phyloP scores from a whole-genome alignment of 2,113 vertebrate genomes.

The Thalassoma bifasciatum region DNA sequence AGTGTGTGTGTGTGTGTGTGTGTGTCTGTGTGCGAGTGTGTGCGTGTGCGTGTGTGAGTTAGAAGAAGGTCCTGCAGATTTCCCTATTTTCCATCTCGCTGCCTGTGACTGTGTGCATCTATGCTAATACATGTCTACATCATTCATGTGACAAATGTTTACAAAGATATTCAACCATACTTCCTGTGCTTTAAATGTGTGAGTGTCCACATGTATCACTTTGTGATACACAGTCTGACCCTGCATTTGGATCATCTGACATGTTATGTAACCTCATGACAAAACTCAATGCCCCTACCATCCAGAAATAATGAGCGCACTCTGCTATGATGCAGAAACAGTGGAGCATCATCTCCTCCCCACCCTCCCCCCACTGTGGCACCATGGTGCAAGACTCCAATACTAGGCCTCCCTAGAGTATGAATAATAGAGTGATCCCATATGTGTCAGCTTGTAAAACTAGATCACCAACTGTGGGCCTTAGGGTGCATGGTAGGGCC shows the following conservation, averaged over 20 bases:
- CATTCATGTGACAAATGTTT: background rate
- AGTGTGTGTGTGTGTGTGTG: too few relatives aligned
- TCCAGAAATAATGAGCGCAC: conserved; percentile 28
- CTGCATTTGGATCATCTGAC: conserved; percentile 20
- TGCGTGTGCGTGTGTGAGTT: conserved; percentile 26
- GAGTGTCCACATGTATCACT: background rate
- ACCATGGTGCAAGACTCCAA: conserved; percentile 43
- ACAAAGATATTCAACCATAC: background rate
- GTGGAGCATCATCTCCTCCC: conserved; percentile 5
- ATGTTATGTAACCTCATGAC: conserved; percentile 23
- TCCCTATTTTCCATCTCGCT: conserved; percentile 8
- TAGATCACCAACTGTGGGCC: conserved; percentile 82
- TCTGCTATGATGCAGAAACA: conserved; percentile 12
- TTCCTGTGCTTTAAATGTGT: background rate
- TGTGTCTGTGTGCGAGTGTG: too few relatives aligned
- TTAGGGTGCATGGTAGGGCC: conserved; percentile 57
- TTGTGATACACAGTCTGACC: conserved; percentile 3
- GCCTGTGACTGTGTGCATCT: conserved; percentile 6
- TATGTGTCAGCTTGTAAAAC: conserved; percentile 77
- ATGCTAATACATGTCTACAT: background rate
- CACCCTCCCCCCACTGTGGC: conserved; percentile 13
- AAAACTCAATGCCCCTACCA: conserved; percentile 30
- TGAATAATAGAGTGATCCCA: conserved; percentile 78
- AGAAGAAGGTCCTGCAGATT: background rate
- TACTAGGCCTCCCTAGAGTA: conserved; percentile 39